These are phyloP conservation scores for Hirudinaria manillensis DNA, from an alignment of 2,888 invertebrate species.

Conservation along the genomic window DNA sequence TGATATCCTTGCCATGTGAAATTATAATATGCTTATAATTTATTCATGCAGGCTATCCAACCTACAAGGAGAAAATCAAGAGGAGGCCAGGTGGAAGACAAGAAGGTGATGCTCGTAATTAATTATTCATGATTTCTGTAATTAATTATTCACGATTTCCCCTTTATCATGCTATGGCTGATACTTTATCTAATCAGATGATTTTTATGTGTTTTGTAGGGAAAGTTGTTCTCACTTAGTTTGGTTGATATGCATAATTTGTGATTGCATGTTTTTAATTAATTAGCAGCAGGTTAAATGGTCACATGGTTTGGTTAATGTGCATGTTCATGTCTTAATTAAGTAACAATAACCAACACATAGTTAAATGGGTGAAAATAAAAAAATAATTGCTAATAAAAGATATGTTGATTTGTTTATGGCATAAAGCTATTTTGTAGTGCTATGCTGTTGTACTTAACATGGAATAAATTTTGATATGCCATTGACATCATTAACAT, in stretches of 20 bases:
- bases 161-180: background rate
- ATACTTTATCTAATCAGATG: no score
- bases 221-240: no score
- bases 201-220: background rate
- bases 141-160: background rate
- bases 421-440: no score
- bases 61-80: slow-evolving; percentile 96
- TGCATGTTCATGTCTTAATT: no score
- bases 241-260: no score
- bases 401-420: no score
- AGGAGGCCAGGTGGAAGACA: slow-evolving; percentile 87
- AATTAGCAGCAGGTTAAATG: no score
- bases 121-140: background rate
- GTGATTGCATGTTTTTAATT: background rate
- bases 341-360: no score
- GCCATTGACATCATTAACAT: background rate
- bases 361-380: no score
- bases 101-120: slow-evolving; percentile 58
- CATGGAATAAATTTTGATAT: background rate
- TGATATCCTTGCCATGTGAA: background rate
- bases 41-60: slow-evolving; percentile 71
- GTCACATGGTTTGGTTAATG: no score
- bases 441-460: background rate
- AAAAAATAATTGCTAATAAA: no score
- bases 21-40: background rate